Conservation (phyloP, 2,888 invertebrate species). For the Stratiomys singularior region DNA sequence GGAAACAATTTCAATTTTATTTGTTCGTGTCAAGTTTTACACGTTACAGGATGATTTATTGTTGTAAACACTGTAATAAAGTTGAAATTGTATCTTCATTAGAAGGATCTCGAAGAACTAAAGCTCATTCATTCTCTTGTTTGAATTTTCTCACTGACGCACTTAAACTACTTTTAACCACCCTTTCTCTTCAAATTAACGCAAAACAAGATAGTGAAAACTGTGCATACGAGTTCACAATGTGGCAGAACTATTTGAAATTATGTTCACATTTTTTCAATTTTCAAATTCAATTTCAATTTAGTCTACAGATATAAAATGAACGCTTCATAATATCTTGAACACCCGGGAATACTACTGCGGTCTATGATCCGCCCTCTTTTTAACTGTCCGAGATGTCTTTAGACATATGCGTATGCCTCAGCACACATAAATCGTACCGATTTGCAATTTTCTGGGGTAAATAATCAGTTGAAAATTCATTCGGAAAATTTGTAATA, state of each 20-base stretch:
- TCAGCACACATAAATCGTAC: background rate
- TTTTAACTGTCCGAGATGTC: constrained; percentile 1
- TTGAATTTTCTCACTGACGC: constrained; percentile 23
- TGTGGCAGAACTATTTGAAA: background rate
- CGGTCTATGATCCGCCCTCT: background rate
- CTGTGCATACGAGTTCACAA: background rate
- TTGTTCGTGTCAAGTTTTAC: constrained; percentile 51
- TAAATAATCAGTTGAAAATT: background rate
- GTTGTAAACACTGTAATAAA: constrained; percentile 51
- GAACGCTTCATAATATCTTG: background rate
- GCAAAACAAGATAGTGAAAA: constrained; percentile 1
- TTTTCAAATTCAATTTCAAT: background rate
- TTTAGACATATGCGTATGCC: background rate
- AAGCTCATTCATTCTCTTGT: constrained; percentile 17
- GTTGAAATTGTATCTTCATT: constrained; percentile 51
- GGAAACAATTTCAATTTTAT: constrained; percentile 54
- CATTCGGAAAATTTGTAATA: constrained; percentile 4
- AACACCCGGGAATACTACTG: constrained; percentile 7
- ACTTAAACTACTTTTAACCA: constrained; percentile 1
- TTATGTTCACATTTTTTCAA: background rate
- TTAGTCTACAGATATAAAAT: background rate
- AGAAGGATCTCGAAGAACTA: constrained; percentile 33
- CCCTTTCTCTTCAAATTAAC: too few species aligned
- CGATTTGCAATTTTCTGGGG: constrained; percentile 3
- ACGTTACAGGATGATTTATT: constrained; percentile 48